Evolutionary conservation across 2,888 invertebrate species (phyloP), one percentile per base, ranked within the genome.

Genomic region (Caenorhabditis imperialis): DNA sequence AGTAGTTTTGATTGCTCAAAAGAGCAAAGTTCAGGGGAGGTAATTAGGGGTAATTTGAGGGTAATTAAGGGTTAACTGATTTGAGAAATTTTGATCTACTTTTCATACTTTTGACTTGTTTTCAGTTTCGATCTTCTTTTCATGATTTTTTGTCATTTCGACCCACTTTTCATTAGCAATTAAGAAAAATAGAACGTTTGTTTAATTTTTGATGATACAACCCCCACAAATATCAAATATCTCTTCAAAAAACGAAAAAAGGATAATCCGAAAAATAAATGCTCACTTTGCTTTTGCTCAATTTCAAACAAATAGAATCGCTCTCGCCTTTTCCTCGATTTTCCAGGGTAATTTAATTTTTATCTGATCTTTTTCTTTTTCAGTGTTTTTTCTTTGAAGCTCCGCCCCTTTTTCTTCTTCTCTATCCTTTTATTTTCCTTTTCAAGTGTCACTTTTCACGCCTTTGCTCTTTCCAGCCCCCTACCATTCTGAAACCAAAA

Each of bases 191-290:
- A 3, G 18, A 47, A n/a, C 40, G 62, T 44, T 44, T 53, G 16
- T 61, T 45, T 54, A 38, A 38, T 54, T 54, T 53, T 18, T 45
- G 45, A 54, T 63, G 16, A 25, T 37, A n/a, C n/a, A n/a, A n/a
- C n/a, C n/a, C n/a, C n/a, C n/a, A n/a, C n/a, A n/a, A n/a, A n/a
- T n/a, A n/a, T n/a, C n/a, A n/a, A n/a, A n/a, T n/a, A n/a, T n/a
- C n/a, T n/a, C n/a, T n/a, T n/a, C n/a, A n/a, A n/a, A n/a, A n/a
- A n/a, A n/a, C n/a, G n/a, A n/a, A n/a, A n/a, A n/a, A n/a, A n/a
- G n/a, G n/a, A n/a, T n/a, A n/a, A n/a, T n/a, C n/a, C n/a, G n/a
- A n/a, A n/a, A n/a, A n/a, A n/a, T n/a, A n/a, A n/a, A n/a, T n/a
- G n/a, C n/a, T n/a, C n/a, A n/a, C n/a, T n/a, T n/a, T n/a, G n/a